Evolutionary conservation across 2,113 vertebrate species (phyloP).

Genomic region (Brachionichthys hirsutus): DNA sequence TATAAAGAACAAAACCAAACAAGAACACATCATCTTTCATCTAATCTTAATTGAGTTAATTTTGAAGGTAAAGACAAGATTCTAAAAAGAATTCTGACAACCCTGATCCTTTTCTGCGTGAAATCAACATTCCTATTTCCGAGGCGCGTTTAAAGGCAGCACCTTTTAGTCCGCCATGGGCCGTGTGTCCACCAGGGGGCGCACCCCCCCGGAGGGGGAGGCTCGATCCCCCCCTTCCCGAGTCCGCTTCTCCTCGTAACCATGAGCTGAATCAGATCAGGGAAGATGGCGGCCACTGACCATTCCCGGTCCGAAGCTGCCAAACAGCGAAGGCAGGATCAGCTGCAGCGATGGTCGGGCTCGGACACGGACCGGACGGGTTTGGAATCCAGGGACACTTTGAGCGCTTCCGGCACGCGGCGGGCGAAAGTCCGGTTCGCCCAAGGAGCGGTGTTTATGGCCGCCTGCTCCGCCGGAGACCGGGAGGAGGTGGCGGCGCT

Average conservation of each 20-base stretch:
- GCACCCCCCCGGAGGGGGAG: conserved; percentile 34
- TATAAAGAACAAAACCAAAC: too few species aligned
- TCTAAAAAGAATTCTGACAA: too few species aligned
- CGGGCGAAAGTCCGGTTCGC: conserved; percentile 79
- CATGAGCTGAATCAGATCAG: conserved; percentile 77
- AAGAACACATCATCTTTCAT: too few species aligned
- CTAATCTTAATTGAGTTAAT: too few species aligned
- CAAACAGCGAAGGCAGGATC: conserved; percentile 82
- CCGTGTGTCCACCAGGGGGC: conserved; percentile 66
- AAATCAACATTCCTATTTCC: conserved; percentile 6
- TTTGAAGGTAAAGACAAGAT: too few species aligned
- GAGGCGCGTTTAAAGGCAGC: conserved; percentile 47
- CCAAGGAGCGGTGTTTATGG: conserved; percentile 85
- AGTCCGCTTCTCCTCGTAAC: conserved; percentile 55
- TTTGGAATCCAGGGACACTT: conserved; percentile 45
- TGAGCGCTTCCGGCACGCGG: conserved; percentile 53
- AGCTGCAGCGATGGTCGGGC: conserved; percentile 81
- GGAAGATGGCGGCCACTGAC: conserved; percentile 87
- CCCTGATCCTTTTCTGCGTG: too few species aligned
- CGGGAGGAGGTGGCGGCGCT: conserved; percentile 81
- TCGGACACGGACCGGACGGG: conserved; percentile 79
- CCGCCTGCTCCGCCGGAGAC: conserved; percentile 84
- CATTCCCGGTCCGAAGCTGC: conserved; percentile 84
- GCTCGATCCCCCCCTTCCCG: conserved; percentile 40
- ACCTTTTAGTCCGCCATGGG: conserved; percentile 12